These are phyloP conservation scores for Polylopha cassiicola DNA, from an alignment of 2,888 invertebrate genomes.

Conservation along the genomic window DNA sequence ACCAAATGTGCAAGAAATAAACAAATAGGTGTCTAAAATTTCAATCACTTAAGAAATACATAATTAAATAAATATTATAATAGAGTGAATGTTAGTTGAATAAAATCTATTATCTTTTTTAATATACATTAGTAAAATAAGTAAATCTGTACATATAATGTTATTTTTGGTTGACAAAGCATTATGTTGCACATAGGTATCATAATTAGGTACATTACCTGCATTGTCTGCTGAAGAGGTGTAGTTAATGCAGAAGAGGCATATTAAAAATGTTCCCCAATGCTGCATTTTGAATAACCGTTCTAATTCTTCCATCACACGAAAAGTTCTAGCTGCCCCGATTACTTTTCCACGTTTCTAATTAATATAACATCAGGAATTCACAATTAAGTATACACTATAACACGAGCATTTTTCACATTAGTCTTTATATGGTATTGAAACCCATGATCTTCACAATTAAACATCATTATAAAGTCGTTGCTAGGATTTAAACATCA, in stretches of 20 bases:
- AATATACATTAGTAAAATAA: no score
- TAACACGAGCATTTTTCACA: constrained; percentile 8
- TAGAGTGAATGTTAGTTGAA: no score
- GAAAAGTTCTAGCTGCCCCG: constrained; percentile 14
- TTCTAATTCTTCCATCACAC: constrained; percentile 70
- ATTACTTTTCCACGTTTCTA: constrained; percentile 4
- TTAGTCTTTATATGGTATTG: constrained; percentile 18
- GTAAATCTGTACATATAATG: no score
- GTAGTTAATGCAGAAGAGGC: constrained; percentile 36
- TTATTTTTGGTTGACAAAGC: no score
- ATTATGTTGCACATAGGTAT: no score
- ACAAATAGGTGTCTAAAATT: no score
- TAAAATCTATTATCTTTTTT: no score
- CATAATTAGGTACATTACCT: constrained; percentile 57
- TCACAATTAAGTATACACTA: constrained; percentile 4
- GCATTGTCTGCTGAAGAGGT: constrained; percentile 46
- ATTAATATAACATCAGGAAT: constrained; percentile 4
- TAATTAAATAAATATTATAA: no score
- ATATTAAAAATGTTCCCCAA: constrained; percentile 40
- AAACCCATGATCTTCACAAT: constrained; percentile 19
- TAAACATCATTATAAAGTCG: constrained; percentile 40
- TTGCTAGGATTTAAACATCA: constrained; percentile 69
- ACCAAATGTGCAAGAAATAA: no score
- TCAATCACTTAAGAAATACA: no score
- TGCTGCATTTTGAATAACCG: constrained; percentile 62